Evolutionary conservation across 2,113 vertebrate genomes (phyloP).

Genomic region (Chauna torquata): DNA sequence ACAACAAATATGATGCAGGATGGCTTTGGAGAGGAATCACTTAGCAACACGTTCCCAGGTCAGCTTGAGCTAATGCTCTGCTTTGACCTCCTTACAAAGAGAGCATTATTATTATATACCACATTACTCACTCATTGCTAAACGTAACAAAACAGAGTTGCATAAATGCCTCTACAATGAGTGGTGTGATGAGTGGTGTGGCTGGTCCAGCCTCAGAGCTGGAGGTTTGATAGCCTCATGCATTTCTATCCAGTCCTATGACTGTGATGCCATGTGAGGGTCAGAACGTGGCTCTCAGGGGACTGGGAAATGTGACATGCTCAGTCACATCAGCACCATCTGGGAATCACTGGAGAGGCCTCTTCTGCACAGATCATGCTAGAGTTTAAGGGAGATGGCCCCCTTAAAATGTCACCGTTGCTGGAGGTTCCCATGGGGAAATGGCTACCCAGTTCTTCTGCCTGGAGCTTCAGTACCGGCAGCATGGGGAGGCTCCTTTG

Average conservation of each 20-base stretch:
- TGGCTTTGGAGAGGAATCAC: neutral
- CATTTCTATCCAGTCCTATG: conserved; percentile 2
- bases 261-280: neutral
- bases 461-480: neutral
- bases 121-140: conserved; percentile 13
- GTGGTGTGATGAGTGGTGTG: neutral
- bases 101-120: neutral
- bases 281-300: neutral
- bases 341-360: neutral
- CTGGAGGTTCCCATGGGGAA: neutral
- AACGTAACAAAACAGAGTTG: neutral
- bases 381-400: neutral
- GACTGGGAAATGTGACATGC: neutral
- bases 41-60: neutral
- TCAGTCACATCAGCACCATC: neutral
- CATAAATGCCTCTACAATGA: neutral
- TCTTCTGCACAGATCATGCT: neutral
- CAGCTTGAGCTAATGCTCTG: conserved; percentile 24
- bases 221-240: neutral
- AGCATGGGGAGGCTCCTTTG: neutral
- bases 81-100: conserved; percentile 44
- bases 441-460: neutral
- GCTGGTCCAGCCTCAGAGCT: neutral
- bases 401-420: neutral
- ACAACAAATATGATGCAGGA: neutral